Evolutionary conservation across 2,888 invertebrate species (phyloP), one percentile per base, ranked within the genome.

Genomic region (Melanophora roralis): DNA sequence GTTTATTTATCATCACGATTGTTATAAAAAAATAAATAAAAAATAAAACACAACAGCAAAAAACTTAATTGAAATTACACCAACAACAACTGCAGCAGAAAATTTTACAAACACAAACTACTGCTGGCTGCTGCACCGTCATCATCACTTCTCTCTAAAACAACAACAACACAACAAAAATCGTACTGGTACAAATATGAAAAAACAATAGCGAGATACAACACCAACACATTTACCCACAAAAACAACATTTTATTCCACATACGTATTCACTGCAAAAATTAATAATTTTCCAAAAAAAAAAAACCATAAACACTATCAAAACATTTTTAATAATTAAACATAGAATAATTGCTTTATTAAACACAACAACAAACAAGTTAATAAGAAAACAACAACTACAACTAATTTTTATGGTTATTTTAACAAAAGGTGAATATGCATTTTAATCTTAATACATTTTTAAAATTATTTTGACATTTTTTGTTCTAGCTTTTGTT

Each of bases 341-440:
- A 53, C 45, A 64, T n/a, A 72, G n/a, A 55, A 23, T 59, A 14
- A 32, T 43, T 32, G n/a, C 40, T n/a, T 14, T 16, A 53, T 16
- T n/a, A 38, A 64, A 60, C 32, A 60, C 59, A 27, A 27, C 32
- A 47, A 60, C 51, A 53, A 60, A 57, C 16, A 40, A 60, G 14
- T 59, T 5, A 19, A 36, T n/a, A 38, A 7, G 40, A 45, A 57
- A 49, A 47, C 19, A 40, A 1, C 43, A 38, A 38, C 14, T 9
- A 36, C 6, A 36, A 38, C 40, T 57, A 14, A 34, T 62, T 62
- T 49, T 14, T 40, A 72, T 55, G 57, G 5, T 38, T 27, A 74
- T 59, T 67, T 60, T 23, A 60, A 53, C 34, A 60, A 67, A 59
- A 74, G 74, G 74, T 74, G 67, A 74, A 59, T 65, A 59, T 74